These are phyloP conservation scores for Epinephelus cyanopodus DNA, from an alignment of 2,113 vertebrate species.

Conservation along the genomic window DNA sequence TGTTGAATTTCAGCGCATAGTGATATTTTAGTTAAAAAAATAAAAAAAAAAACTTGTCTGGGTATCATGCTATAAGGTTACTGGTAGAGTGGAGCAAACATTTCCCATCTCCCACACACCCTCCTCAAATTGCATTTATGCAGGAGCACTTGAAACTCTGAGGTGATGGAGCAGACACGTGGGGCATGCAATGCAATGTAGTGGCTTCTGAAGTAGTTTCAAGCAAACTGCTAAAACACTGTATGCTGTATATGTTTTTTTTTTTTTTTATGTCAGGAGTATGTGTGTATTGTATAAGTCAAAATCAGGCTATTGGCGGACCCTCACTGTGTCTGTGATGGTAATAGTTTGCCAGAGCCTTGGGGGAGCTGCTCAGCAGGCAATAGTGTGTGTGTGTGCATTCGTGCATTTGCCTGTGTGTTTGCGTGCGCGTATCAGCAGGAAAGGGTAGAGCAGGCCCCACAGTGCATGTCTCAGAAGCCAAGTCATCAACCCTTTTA, in stretches of 20 bases:
- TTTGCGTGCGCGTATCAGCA: slow-evolving; percentile 62
- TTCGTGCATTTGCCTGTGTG: slow-evolving; percentile 4
- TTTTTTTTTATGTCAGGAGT: slow-evolving; percentile 30
- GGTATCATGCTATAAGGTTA: slow-evolving; percentile 40
- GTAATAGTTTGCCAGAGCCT: slow-evolving; percentile 79
- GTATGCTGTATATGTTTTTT: not conserved
- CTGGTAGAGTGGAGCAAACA: slow-evolving; percentile 14
- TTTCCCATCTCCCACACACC: slow-evolving; percentile 36
- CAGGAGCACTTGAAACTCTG: slow-evolving; percentile 46
- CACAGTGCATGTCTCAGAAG: slow-evolving; percentile 75
- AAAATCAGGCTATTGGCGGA: slow-evolving; percentile 72
- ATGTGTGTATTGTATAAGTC: slow-evolving; percentile 58
- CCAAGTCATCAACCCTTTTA: slow-evolving; percentile 80
- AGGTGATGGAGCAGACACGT: slow-evolving; percentile 45
- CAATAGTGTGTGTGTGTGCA: not conserved
- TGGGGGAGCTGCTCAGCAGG: slow-evolving; percentile 74
- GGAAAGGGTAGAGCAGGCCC: slow-evolving; percentile 63
- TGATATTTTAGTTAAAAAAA: not conserved
- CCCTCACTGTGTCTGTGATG: slow-evolving; percentile 75
- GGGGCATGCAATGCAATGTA: not conserved
- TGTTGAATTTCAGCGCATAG: slow-evolving; percentile 9
- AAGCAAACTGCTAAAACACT: slow-evolving; percentile 47
- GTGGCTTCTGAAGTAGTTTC: slow-evolving; percentile 49
- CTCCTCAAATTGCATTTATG: slow-evolving; percentile 42
- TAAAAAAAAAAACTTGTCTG: slow-evolving; percentile 16